Base-by-base conservation (phyloP, 2,888 invertebrate genomes). In the Caenorhabditis sp. region DNA sequence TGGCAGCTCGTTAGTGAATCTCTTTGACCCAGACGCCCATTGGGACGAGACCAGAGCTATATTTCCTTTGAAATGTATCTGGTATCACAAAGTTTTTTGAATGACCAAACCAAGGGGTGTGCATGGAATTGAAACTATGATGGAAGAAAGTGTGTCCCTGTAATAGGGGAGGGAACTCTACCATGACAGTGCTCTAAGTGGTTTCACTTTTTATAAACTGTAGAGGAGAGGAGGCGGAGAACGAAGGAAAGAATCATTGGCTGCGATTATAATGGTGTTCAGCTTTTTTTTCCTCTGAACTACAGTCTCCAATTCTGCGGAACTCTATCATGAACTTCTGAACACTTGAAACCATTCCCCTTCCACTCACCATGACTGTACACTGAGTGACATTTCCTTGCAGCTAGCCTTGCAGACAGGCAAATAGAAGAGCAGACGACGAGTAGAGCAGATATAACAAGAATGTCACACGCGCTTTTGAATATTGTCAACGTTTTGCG, bases 1-100 rank as follows among this genome's bases (percentile, higher is more conserved):
- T 82, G 72, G 51, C 58, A 78, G 77, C 77, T 82, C 77, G 82
- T 82, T 82, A 82, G 82, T 60, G 67, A 82, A 64, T 82, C 82
- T 69, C 69, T 67, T 71, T 71, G 70, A 69, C 64, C 64, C 65
- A 53, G 53, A 51, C 50, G 53, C 51, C 32, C 50, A 22, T 50
- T n/a, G n/a, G 58, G 68, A 44, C 44, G 67, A 26, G 50, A n/a
- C 40, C 40, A n/a, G n/a, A n/a, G n/a, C 40, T 47, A 47, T 47
- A 47, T 47, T 47, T 47, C 20, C 11, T 13, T 15, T 50, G 20
- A 20, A 50, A 50, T 32, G 4, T n/a, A n/a, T n/a, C n/a, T n/a
- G n/a, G n/a, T n/a, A n/a, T n/a, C n/a, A n/a, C n/a, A 32, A 9
- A 40, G 40, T 40, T 40, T 40, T 40, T 40, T 40, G 40, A 40